Evolutionary conservation across 1,140 invertebrate species (phyloP), one percentile per base, ranked within the genome.

Genomic region (Atopsyche davidsoni): DNA sequence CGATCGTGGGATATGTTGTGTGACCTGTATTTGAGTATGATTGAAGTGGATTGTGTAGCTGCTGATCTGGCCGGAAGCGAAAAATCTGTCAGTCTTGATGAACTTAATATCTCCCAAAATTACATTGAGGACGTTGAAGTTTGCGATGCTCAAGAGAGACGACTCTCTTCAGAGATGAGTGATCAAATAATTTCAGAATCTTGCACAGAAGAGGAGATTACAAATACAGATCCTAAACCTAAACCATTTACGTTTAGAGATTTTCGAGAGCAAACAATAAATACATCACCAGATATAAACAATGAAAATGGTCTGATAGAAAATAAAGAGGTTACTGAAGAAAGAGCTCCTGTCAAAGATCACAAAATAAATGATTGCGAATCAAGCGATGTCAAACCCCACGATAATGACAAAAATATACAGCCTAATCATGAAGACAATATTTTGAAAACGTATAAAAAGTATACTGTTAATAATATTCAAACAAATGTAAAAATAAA

Each of bases 1-100:
- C 66, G 71, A 11, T 76, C 77, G 13, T 79, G 76, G 77, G 77
- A 79, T 58, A 59, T 77, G 16, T 64, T 79, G 3, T 78, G 76
- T 24, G 72, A 75, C 32, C 69, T 68, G 40, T 79, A 78, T 51
- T 61, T 69, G 6, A 69, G 64, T 61, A 63, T 63, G 14, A 72
- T 65, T 16, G 72, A 75, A 46, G 57, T 76, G 23, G 71, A 73
- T 47, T 72, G 75, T 35, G 63, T 76, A 16, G 73, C 75, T 52
- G 74, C 64, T 53, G 60, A 73, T 55, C 57, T 64, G 63, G 48
- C 59, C 51, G 45, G 63, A 58, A 51, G 51, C 66, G 46, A 66
- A 64, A 54, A 53, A 44, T 54, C 51, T 9, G 36, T 46, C 11
- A 53, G 50, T 25, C 31, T 45, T 21, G 48, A 53, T 23, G 59